Evolutionary conservation across 2,113 vertebrate genomes (phyloP).

Genomic region (Calidris pugnax): DNA sequence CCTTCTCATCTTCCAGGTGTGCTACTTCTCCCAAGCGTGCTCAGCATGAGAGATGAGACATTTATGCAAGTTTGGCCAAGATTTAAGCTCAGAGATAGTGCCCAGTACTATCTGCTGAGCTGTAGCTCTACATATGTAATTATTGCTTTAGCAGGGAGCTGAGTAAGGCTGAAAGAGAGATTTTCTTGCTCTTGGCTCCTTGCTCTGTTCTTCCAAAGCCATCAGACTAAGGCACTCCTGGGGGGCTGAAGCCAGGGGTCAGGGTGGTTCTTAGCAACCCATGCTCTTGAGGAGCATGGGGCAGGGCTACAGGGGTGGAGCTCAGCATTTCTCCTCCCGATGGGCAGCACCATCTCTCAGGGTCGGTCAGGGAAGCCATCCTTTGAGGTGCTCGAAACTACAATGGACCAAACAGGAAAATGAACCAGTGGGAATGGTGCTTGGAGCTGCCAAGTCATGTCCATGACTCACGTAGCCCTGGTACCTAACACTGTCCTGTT

Average conservation of each 20-base stretch:
- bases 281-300: not conserved
- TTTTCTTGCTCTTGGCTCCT: not conserved
- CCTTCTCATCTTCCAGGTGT: not conserved
- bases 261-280: not conserved
- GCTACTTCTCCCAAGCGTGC: not conserved
- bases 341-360: not conserved
- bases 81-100: not conserved
- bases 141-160: not conserved
- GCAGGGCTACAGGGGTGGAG: not conserved
- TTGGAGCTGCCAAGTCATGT: not conserved
- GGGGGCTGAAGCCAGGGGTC: not conserved
- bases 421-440: not conserved
- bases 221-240: not conserved
- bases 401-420: not conserved
- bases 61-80: not conserved
- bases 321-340: not conserved
- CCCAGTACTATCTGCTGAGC: not conserved
- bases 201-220: not conserved
- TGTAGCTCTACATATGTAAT: not conserved
- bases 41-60: not conserved
- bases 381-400: not conserved
- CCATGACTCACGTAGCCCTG: not conserved
- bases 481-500: not conserved
- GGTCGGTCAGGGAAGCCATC: not conserved
- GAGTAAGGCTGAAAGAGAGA: not conserved